Conservation (phyloP, 2,888 invertebrate species). For the Miltochrista miniata region DNA sequence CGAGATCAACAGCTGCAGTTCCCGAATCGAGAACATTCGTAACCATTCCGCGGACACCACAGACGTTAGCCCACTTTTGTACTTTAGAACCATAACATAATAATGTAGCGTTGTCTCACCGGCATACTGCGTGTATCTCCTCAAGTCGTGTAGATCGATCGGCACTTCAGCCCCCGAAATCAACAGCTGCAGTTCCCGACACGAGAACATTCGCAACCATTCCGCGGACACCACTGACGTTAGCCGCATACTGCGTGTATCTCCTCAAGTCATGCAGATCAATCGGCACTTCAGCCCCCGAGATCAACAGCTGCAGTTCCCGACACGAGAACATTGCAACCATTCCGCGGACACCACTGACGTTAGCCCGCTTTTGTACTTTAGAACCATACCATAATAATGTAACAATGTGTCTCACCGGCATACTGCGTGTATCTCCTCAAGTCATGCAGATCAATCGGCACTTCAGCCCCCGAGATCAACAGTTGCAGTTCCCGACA, state of each 20-base stretch:
- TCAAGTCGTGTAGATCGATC: constrained; percentile 95
- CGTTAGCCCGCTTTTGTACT: constrained; percentile 94
- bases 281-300: constrained; percentile 97
- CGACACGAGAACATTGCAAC: constrained; percentile 95
- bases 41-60: constrained; percentile 97
- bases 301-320: constrained; percentile 98
- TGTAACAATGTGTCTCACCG: constrained; percentile 64
- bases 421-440: constrained; percentile 94
- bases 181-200: constrained; percentile 97
- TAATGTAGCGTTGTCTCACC: constrained; percentile 64
- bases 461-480: constrained; percentile 97
- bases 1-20: constrained; percentile 98
- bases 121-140: constrained; percentile 93
- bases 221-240: constrained; percentile 95
- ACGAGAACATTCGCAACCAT: constrained; percentile 96
- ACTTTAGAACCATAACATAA: no score
- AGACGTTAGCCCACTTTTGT: constrained; percentile 94
- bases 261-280: constrained; percentile 94
- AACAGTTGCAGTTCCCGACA: constrained; percentile 97
- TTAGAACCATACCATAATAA: no score
- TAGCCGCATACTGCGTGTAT: constrained; percentile 95
- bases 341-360: constrained; percentile 96
- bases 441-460: constrained; percentile 96
- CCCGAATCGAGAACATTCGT: constrained; percentile 95
- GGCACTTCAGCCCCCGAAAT: constrained; percentile 98